phyloP scores from a whole-genome alignment of 1,140 invertebrate genomes.

The Trypoxylus dichotomus region DNA sequence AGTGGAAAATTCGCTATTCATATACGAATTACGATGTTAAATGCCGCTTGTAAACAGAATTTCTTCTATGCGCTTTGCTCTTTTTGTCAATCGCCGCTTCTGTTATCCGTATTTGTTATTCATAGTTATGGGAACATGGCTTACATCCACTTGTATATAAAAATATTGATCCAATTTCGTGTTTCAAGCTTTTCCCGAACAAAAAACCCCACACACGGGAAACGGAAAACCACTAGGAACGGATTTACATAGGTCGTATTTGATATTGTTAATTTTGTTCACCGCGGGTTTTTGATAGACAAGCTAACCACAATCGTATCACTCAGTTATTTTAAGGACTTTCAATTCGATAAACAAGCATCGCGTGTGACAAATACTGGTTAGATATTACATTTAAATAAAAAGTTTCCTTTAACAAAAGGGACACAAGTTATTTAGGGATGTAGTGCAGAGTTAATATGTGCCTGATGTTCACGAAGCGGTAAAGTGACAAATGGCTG shows the following conservation, averaged over 20 bases:
- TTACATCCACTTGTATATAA: background rate
- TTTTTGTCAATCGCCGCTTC: slow-evolving; percentile 11
- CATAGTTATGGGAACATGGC: background rate
- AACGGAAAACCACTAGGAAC: slow-evolving; percentile 39
- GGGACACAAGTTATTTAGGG: background rate
- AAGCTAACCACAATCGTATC: background rate
- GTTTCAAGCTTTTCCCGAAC: background rate
- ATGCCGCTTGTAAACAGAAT: slow-evolving; percentile 8
- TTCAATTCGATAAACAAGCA: too few species aligned
- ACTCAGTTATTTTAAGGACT: too few species aligned
- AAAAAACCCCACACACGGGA: slow-evolving; percentile 24
- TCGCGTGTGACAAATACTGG: too few species aligned
- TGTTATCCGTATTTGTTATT: background rate
- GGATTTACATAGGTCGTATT: slow-evolving; percentile 31
- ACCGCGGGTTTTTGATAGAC: background rate
- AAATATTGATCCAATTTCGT: too few species aligned
- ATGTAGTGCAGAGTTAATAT: slow-evolving; percentile 27
- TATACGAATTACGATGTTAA: slow-evolving; percentile 30
- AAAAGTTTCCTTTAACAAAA: too few species aligned
- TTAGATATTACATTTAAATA: too few species aligned
- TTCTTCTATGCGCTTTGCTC: slow-evolving; percentile 1
- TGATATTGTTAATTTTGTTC: slow-evolving; percentile 28
- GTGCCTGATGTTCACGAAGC: slow-evolving; percentile 31
- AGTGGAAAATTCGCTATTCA: slow-evolving; percentile 35
- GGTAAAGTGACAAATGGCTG: slow-evolving; percentile 32